Conservation (phyloP, 2,113 vertebrate genomes). For the Maccullochella peelii region DNA sequence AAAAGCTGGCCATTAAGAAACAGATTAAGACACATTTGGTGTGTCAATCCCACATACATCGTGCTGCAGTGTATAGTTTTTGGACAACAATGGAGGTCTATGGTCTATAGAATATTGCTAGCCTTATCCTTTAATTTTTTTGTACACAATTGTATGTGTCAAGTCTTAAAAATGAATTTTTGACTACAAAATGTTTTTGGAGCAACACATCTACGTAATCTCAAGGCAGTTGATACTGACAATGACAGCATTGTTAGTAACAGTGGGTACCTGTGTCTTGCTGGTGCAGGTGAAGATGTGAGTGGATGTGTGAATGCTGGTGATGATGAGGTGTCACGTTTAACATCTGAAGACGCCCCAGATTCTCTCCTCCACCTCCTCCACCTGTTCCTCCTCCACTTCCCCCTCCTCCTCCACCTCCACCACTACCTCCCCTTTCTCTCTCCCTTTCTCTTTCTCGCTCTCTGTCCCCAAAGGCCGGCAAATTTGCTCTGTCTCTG, state of each 20-base stretch:
- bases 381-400: conserved; percentile 87
- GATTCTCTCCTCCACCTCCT: conserved; percentile 91
- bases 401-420: conserved; percentile 83
- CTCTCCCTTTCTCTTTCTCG: conserved; percentile 79
- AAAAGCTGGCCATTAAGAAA: not conserved
- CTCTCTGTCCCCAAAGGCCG: conserved; percentile 78
- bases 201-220: not conserved
- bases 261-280: conserved; percentile 94
- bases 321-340: conserved; percentile 99
- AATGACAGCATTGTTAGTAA: conserved; percentile 66
- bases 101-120: not conserved
- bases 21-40: not conserved
- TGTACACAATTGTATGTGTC: not conserved
- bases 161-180: not conserved
- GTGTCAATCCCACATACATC: not conserved
- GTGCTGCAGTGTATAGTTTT: not conserved
- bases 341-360: conserved; percentile 97
- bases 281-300: conserved; percentile 98
- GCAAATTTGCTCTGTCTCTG: conserved; percentile 74
- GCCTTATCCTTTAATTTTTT: not conserved
- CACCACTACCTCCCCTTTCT: conserved; percentile 83
- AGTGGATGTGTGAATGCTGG: conserved; percentile 99
- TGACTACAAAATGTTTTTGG: not conserved
- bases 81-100: not conserved
- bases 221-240: not conserved